Evolutionary conservation across 2,113 vertebrate species (phyloP), one percentile per base, ranked within the genome.

Genomic region (Fulica atra): DNA sequence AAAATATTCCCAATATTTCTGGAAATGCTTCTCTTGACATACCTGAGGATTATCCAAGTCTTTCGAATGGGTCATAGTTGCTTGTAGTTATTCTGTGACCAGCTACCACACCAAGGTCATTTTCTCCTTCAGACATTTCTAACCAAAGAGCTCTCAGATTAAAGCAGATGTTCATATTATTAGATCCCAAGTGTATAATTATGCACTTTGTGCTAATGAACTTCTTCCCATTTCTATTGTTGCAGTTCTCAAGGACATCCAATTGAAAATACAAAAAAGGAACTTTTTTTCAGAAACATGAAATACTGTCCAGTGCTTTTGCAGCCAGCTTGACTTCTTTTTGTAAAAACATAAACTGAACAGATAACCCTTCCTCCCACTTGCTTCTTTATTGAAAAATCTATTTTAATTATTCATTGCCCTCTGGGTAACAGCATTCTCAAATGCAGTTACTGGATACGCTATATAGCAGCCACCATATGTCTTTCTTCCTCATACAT

Each of bases 111-210:
- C 8, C 11, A 36, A 92, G 86, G 83, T 61, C 92, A 70, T 81
- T 63, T 78, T 61, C 82, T 76, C 59, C 72, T 54, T 59, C 33
- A 53, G 51, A 73, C 42, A 48, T 25, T 93, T 68, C 83, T 44
- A 91, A 86, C 44, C 68, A 36, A 88, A 54, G 28, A 90, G 29
- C 53, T 69, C 74, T 93, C 18, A 16, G 69, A 81, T 84, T 44
- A 89, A 92, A 95, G 83, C 89, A 96, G 80, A 96, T 96, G 77
- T 74, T 97, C 86, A 3, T 48, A 74, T 78, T 86, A 93, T 56
- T 51, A 79, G 69, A 91, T 53, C 91, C 61, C 91, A 68, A 91
- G 80, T 40, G 86, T 69, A 53, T 74, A 93, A 95, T 95, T 86
- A 92, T 3, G 18, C 53, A 81, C 38, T 86, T 71, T 14, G 61